Conservation (phyloP, 2,113 vertebrate species). For the Heterocephalus glaber region DNA sequence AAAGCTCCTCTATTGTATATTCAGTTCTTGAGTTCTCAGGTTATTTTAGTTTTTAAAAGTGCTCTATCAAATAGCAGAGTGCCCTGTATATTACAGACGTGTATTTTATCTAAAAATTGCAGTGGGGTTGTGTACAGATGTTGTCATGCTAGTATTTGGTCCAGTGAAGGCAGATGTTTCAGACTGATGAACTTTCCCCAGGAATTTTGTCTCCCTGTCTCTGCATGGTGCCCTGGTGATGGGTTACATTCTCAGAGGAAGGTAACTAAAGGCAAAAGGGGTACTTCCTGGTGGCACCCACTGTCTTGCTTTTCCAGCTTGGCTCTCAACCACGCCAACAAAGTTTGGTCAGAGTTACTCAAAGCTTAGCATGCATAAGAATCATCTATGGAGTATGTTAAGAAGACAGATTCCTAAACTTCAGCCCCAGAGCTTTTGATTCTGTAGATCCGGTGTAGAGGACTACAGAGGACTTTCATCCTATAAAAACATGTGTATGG, state of each 20-base stretch:
- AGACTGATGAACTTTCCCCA: background rate
- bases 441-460: background rate
- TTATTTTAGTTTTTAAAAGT: constrained; percentile 32
- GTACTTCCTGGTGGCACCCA: background rate
- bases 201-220: background rate
- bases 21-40: background rate
- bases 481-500: background rate
- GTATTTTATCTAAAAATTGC: background rate
- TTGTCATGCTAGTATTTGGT: background rate
- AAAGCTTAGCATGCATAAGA: background rate
- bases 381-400: background rate
- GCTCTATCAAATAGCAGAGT: background rate
- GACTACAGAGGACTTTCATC: background rate
- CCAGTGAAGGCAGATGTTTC: background rate
- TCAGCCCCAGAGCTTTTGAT: background rate
- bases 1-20: background rate
- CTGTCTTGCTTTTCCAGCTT: background rate
- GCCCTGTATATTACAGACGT: background rate
- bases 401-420: background rate
- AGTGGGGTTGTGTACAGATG: background rate
- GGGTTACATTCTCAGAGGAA: background rate
- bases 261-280: background rate
- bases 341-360: background rate
- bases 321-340: background rate
- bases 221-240: background rate